Evolutionary conservation across 2,888 invertebrate species (phyloP), one percentile per base, ranked within the genome.

Genomic region (Bedellia somnulentella): DNA sequence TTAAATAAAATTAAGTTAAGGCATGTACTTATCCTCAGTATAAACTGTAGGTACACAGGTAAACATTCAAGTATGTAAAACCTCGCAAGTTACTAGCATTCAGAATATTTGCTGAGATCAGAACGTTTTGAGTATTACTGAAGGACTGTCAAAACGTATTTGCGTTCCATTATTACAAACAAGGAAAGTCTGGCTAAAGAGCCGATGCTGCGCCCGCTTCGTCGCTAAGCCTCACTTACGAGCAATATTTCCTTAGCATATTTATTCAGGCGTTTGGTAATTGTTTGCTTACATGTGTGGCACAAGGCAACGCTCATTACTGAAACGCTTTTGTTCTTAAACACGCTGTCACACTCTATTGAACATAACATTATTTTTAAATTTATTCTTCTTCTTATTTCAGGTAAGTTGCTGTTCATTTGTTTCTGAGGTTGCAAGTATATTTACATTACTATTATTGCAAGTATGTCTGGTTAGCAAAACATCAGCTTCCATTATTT

Each of bases 261-360:
- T 75, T 75, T 73, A 71, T 61, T 71, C 71, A 73, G 71, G 70
- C 75, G 64, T 66, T 52, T 62, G 66, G 66, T 71, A 73, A 68
- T 66, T 71, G 73, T 73, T 73, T 75, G 67, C 68, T 70, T 70
- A 73, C 64, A 70, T 66, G 71, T 73, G 70, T 70, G 75, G 71
- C 70, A 66, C 71, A 34, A 71, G 70, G 68, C 71, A 71, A 64
- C 61, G 61, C 67, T 75, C 73, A 75, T 75, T 75, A 75, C 54
- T 57, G 59, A 58, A 58, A 57, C 49, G 61, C 70, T 70, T 39
- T 71, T 71, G 64, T 70, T 70, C 64, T 66, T 62, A 66, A 57
- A 62, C 60, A 62, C 60, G 64, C 62, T 66, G 63, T 67, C 64
- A 63, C 60, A 57, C 56, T 60, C 66, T 47, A 64, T 67, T 57